These are phyloP conservation scores for Miltochrista miniata DNA, from an alignment of 2,888 invertebrate genomes.

Conservation along the genomic window DNA sequence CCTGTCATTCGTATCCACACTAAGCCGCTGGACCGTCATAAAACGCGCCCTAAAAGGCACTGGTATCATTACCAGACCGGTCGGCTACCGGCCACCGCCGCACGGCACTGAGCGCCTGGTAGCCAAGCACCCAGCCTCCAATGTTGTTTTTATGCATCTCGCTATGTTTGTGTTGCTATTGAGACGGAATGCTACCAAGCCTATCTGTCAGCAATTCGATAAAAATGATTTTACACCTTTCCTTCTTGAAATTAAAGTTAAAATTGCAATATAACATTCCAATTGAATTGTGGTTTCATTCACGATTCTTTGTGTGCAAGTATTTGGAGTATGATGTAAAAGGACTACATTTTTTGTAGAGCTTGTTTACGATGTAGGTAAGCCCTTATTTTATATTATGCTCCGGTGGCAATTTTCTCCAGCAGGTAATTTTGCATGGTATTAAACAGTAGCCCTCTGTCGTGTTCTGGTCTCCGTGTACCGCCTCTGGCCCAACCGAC, in stretches of 20 bases:
- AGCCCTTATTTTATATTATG: conserved; percentile 23
- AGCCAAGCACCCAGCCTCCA: conserved; percentile 54
- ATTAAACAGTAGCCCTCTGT: conserved; percentile 50
- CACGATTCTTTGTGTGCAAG: conserved; percentile 64
- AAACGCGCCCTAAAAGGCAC: conserved; percentile 76
- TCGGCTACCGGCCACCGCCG: conserved; percentile 67
- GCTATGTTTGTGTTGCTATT: conserved; percentile 71
- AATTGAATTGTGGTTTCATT: conserved; percentile 67
- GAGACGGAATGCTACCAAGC: conserved; percentile 57
- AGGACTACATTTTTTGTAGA: conserved; percentile 40
- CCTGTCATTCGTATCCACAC: conserved; percentile 54
- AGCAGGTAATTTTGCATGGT: conserved; percentile 35
- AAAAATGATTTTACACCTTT: conserved; percentile 30
- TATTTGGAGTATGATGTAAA: conserved; percentile 68
- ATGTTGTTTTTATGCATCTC: conserved; percentile 72
- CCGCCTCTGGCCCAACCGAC: conserved; percentile 48
- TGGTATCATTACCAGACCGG: conserved; percentile 78
- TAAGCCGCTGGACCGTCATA: conserved; percentile 64
- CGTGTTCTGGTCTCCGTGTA: conserved; percentile 46
- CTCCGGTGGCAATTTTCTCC: conserved; percentile 32
- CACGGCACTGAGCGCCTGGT: conserved; percentile 69
- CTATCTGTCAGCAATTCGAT: conserved; percentile 35
- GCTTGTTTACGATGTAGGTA: conserved; percentile 37
- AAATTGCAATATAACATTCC: conserved; percentile 15
- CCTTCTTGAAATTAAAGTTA: conserved; percentile 13